phyloP scores from a whole-genome alignment of 2,888 invertebrate genomes.

The Meghimatium bilineatum region DNA sequence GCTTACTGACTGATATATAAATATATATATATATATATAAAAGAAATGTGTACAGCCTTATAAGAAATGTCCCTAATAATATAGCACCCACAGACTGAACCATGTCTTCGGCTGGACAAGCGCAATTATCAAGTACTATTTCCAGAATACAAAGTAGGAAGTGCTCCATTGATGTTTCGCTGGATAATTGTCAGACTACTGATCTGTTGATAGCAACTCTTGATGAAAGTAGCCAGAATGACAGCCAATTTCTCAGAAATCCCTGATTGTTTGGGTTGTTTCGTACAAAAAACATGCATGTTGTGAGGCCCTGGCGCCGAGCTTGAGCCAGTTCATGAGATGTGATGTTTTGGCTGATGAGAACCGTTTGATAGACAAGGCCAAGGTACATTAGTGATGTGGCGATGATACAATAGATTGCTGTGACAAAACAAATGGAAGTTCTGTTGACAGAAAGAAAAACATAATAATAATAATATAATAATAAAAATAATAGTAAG shows the following conservation, averaged over 20 bases:
- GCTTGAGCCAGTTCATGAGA: conserved; percentile 73
- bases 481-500: too few relatives aligned
- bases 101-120: too few relatives aligned
- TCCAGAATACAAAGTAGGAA: too few relatives aligned
- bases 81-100: too few relatives aligned
- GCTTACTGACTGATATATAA: too few relatives aligned
- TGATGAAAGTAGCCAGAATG: conserved; percentile 57
- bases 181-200: background rate
- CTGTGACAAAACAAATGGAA: conserved; percentile 69
- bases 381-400: conserved; percentile 62
- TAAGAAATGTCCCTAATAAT: too few relatives aligned
- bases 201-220: conserved; percentile 35
- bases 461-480: background rate
- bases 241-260: conserved; percentile 69
- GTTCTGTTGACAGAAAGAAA: conserved; percentile 61
- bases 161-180: too few relatives aligned
- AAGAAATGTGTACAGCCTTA: too few relatives aligned
- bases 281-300: conserved; percentile 56
- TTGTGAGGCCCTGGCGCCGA: conserved; percentile 54
- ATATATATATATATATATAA: too few relatives aligned
- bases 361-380: conserved; percentile 69
- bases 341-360: conserved; percentile 74
- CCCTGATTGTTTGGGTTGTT: conserved; percentile 70
- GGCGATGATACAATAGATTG: conserved; percentile 64
- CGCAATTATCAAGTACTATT: too few relatives aligned